phyloP scores from a whole-genome alignment of 2,113 vertebrate species.

The Larimichthys crocea region DNA sequence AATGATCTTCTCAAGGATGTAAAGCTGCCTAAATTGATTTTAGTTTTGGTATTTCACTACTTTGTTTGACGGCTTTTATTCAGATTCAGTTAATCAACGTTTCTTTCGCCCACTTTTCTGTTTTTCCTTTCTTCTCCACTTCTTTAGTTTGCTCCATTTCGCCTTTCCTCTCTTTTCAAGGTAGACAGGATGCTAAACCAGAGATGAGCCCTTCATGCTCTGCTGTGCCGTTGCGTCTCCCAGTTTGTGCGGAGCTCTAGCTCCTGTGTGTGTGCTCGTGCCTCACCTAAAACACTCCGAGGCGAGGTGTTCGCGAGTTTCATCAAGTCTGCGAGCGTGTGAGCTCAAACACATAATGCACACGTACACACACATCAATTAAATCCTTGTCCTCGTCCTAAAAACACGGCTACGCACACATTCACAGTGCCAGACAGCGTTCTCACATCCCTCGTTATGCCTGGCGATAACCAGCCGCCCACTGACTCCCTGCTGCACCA shows the following conservation, averaged over 20 bases:
- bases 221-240: not conserved
- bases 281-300: slow-evolving; percentile 15
- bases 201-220: not conserved
- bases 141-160: not conserved
- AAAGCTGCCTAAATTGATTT: no score
- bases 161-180: not conserved
- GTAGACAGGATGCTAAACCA: slow-evolving; percentile 9
- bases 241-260: not conserved
- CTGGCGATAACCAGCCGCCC: slow-evolving; percentile 53
- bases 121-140: not conserved
- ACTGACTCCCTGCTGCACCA: slow-evolving; percentile 49
- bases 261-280: not conserved
- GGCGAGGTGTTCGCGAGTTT: slow-evolving; percentile 34
- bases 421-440: slow-evolving; percentile 25
- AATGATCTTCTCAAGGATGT: no score
- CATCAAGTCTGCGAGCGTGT: slow-evolving; percentile 8
- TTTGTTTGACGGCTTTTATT: not conserved
- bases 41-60: no score
- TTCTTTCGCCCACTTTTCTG: not conserved
- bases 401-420: slow-evolving; percentile 8
- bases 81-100: not conserved
- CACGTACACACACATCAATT: slow-evolving; percentile 34
- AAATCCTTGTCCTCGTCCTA: slow-evolving; percentile 12
- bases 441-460: slow-evolving; percentile 57
- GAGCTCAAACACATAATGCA: slow-evolving; percentile 5